Conservation (phyloP, 2,797 vertebrate species). For the Leucoraja ocellata region DNA sequence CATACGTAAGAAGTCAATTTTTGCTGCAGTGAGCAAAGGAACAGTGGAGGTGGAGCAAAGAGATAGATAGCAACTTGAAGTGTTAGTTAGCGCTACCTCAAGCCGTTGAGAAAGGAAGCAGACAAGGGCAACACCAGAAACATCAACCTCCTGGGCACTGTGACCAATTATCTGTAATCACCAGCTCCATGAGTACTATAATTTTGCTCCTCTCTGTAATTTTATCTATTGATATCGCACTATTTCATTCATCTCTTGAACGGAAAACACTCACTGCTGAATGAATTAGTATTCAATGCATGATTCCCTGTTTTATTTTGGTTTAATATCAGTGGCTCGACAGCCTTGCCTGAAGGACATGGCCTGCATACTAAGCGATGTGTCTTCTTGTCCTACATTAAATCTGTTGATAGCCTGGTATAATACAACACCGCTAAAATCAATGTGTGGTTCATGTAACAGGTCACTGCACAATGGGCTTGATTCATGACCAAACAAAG, state of each 20-base stretch:
- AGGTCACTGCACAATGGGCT: conserved; percentile 38
- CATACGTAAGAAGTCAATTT: background rate
- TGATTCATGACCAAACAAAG: background rate
- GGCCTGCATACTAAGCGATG: conserved; percentile 42
- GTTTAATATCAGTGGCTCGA: conserved; percentile 25
- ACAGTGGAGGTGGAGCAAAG: background rate
- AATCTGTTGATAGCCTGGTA: conserved; percentile 22
- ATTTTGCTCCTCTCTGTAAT: conserved; percentile 2
- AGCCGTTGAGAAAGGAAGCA: background rate
- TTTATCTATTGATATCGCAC: background rate
- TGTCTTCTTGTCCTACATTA: conserved; percentile 39
- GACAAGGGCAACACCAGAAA: background rate
- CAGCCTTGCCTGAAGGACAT: background rate
- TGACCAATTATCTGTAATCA: background rate
- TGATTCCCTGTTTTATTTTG: background rate
- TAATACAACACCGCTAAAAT: conserved; percentile 39
- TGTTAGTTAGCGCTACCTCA: background rate
- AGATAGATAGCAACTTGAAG: background rate
- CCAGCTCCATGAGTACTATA: background rate
- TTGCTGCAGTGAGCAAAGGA: background rate
- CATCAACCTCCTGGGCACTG: background rate
- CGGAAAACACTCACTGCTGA: background rate
- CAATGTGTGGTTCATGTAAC: conserved; percentile 37
- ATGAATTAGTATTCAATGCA: conserved; percentile 7
- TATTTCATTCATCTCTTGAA: background rate